These are phyloP conservation scores for Phortica okadai DNA, from an alignment of 2,888 invertebrate species.

Conservation along the genomic window DNA sequence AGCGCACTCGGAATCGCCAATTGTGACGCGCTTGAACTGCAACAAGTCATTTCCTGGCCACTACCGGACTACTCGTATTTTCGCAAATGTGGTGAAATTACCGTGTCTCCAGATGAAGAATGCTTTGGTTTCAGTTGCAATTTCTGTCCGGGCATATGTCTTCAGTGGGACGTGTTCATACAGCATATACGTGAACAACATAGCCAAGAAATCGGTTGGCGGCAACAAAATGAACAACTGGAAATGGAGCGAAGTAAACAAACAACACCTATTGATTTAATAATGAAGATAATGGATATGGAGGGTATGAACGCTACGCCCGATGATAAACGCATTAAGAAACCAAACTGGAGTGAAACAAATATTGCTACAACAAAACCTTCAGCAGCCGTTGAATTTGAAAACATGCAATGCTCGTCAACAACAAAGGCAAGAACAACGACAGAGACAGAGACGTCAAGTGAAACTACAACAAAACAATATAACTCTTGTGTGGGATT, in stretches of 20 bases:
- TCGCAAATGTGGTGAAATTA: slow-evolving; percentile 71
- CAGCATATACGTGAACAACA: slow-evolving; percentile 67
- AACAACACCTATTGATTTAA: slow-evolving; percentile 60
- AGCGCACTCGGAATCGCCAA: neutral
- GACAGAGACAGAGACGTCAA: neutral
- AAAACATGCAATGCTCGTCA: slow-evolving; percentile 24
- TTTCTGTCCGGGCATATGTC: slow-evolving; percentile 68
- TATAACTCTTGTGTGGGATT: slow-evolving; percentile 36
- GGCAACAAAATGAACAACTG: neutral
- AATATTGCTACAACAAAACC: neutral
- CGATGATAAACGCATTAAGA: slow-evolving; percentile 48
- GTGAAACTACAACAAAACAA: neutral
- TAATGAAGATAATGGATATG: slow-evolving; percentile 53
- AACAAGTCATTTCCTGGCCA: slow-evolving; percentile 52
- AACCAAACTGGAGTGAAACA: slow-evolving; percentile 50
- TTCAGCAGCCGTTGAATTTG: slow-evolving; percentile 27
- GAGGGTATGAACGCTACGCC: slow-evolving; percentile 26
- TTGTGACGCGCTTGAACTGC: neutral
- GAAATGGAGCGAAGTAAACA: slow-evolving; percentile 51
- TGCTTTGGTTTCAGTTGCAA: slow-evolving; percentile 69
- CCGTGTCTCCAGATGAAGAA: slow-evolving; percentile 68
- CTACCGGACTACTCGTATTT: slow-evolving; percentile 68
- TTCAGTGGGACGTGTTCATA: slow-evolving; percentile 66
- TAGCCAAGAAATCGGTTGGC: slow-evolving; percentile 56
- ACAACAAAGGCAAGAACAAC: slow-evolving; percentile 17